phyloP scores from a whole-genome alignment of 2,888 invertebrate genomes.

The Stenodema calcarata region DNA sequence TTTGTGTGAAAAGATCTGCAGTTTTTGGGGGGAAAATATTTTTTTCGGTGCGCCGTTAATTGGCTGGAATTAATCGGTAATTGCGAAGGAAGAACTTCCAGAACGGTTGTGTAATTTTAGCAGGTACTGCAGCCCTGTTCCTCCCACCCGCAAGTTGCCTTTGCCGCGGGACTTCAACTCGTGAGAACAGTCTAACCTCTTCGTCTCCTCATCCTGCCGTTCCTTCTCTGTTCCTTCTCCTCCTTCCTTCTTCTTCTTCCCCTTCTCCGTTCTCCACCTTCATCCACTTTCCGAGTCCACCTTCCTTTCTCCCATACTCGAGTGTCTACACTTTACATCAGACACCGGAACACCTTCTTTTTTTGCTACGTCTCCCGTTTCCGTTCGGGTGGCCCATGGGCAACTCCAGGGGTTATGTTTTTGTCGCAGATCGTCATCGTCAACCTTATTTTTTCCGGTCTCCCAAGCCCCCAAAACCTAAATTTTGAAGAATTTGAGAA shows the following conservation, averaged over 20 bases:
- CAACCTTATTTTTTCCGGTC: not conserved
- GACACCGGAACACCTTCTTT: slow-evolving; percentile 42
- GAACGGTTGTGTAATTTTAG: slow-evolving; percentile 7
- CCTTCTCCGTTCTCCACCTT: not conserved
- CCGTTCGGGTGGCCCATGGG: not conserved
- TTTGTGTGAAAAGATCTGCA: not conserved
- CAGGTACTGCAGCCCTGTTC: not conserved
- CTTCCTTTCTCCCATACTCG: slow-evolving; percentile 30
- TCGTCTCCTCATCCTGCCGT: not conserved
- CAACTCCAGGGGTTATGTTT: slow-evolving; percentile 9
- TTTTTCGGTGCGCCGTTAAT: not conserved
- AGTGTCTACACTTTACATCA: slow-evolving; percentile 38
- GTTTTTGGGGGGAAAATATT: not conserved
- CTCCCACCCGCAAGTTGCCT: not conserved
- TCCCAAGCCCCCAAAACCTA: not conserved
- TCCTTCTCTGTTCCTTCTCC: not conserved
- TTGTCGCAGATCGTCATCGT: slow-evolving; percentile 13
- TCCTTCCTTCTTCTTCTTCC: not conserved
- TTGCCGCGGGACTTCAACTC: not conserved
- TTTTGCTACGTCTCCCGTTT: slow-evolving; percentile 42
- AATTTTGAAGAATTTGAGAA: no score
- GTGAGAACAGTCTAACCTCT: slow-evolving; percentile 41
- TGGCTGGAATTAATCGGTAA: slow-evolving; percentile 5
- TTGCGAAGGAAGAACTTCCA: not conserved
- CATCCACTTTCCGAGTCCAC: slow-evolving; percentile 21